Evolutionary conservation across 23 tunicate species (phyloP), one percentile per base, ranked within the genome.

Genomic region (Ascidia mentula): DNA sequence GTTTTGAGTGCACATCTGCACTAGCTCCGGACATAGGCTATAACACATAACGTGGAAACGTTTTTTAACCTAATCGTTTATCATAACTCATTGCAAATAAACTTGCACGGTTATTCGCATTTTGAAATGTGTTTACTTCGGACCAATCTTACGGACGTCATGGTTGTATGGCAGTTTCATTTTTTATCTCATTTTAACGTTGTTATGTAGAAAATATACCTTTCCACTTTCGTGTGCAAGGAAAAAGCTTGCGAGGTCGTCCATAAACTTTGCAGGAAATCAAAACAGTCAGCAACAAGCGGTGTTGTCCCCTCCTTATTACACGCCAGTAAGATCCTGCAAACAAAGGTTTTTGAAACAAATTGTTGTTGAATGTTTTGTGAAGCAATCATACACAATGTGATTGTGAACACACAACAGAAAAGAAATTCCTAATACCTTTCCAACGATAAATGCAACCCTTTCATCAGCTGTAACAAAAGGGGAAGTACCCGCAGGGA

Each of bases 241-340:
- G 84, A 81, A 69, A 87, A 87, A 0, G 91, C 91, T 69, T 76
- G 84, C 0, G 78, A 74, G 18, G 81, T 87, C 36, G 91, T 87
- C 91, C 86, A 87, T 59, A 87, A 36, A 0, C 85, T 75, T 36
- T 87, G 91, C 22, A 75, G 45, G 32, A 87, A 40, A 69, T 87
- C 91, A 20, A 40, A 34, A 42, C 87, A 75, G 31, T 40, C 35
- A 28, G 76, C 32, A 33, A 24, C 31, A 13, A 31, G 34, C 35
- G 81, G 75, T 28, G 34, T 15, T 36, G 46, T 6, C 6, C 24
- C 28, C 1, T 30, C 13, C 17, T 13, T 30, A 22, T 75, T 59
- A 32, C 38, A 83, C 0, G 81, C 32, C 0, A 74, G 33, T 15
- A 76, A 40, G 61, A 83, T 40, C 53, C 87, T 83, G 34, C 22